A percentile compares a stretch with the other conserved stretches of the same genome.
These are phyloP conservation scores for Tetranychus cinnabarinus DNA, from an alignment of 1,140 invertebrate species.

Conservation along the genomic window DNA sequence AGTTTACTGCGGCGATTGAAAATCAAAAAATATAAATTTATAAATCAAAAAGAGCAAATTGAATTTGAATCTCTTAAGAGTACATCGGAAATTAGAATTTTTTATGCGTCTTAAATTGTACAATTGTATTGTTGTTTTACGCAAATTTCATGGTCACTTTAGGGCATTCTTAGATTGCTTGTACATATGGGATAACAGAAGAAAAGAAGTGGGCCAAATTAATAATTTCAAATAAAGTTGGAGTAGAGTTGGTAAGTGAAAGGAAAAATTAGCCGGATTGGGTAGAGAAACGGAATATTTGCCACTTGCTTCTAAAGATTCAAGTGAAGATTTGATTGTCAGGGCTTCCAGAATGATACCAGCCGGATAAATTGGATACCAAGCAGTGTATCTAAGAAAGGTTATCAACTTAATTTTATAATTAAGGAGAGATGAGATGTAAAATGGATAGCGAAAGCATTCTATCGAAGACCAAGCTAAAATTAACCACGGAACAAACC, in stretches of 20 bases:
- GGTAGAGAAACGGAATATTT: conserved; percentile 50
- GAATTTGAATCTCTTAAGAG: no score
- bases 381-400: conserved; percentile 72
- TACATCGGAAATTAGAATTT: no score
- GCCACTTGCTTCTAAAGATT: conserved; percentile 61
- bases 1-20: no score
- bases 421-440: conserved; percentile 40
- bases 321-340: conserved; percentile 34
- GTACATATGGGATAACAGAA: not conserved
- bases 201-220: not conserved
- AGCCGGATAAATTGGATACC: conserved; percentile 74
- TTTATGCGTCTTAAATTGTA: no score
- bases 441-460: conserved; percentile 75
- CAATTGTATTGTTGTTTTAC: no score
- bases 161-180: not conserved
- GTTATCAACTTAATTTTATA: conserved; percentile 54
- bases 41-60: no score
- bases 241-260: conserved; percentile 55
- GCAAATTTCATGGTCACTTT: no score
- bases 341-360: conserved; percentile 59
- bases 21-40: no score
- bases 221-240: conserved; percentile 44
- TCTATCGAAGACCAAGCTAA: conserved; percentile 54
- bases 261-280: conserved; percentile 58
- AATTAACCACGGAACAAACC: conserved; percentile 29